Base-by-base conservation (phyloP, 2,888 invertebrate genomes). In the Agrotis clavis region DNA sequence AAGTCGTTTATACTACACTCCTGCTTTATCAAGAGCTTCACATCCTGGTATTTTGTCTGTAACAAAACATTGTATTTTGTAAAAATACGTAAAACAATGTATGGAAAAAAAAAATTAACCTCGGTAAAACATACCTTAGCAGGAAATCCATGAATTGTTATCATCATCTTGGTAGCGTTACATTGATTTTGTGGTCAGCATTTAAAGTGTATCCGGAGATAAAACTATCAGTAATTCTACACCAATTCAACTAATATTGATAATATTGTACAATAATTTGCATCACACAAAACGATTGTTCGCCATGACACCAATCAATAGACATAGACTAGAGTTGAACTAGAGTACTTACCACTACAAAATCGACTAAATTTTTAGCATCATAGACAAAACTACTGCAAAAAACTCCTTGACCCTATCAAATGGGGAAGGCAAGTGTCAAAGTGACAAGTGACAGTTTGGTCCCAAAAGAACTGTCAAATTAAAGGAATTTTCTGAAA, bases 61-160 rank as follows among this genome's bases (percentile, higher is more conserved):
- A 88, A 90, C 70, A 74, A 54, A 41, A 65, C 14, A 64, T 45
- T 45, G 18, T 51, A 11, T 35, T n/a, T 13, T 41, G 2, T 19
- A n/a, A 35, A 53, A 51, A 9, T 30, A 48, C 14, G 14, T 67
- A 64, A 19, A 45, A 63, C 16, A 18, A 9, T 41, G 9, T 0
- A 1, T 16, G 11, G 9, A n/a, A 13, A 16, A 56, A 35, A n/a
- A 25, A 50, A 57, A 0, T 48, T 69, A 74, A 70, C 62, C 70
- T 70, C 62, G 5, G 48, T 53, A 66, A 51, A 56, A 86, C 90
- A 83, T 89, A 95, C 95, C 74, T 87, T 87, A 67, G 84, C 69
- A 63, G 95, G 94, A 74, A 95, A 88, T 74, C 95, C 95, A 74
- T 91, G 92, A 76, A 95, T 93, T 87, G 93, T 93, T 87, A 95